phyloP scores from a whole-genome alignment of 2,113 vertebrate species.

The Eupsittula cactorum region DNA sequence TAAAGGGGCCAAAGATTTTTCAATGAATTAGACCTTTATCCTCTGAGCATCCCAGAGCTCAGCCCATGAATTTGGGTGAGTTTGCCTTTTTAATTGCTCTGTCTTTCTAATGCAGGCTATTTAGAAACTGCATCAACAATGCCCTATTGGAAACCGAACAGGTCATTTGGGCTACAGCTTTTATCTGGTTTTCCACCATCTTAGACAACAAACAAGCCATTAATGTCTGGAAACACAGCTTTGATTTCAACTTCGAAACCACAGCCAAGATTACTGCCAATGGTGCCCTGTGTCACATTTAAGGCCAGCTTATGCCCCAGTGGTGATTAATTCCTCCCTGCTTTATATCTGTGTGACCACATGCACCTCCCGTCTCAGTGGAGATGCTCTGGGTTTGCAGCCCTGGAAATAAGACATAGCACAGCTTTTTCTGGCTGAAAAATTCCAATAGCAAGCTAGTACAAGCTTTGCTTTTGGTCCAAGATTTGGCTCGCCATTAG shows the following conservation, averaged over 20 bases:
- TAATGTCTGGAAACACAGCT: conserved; percentile 36
- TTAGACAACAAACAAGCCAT: conserved; percentile 60
- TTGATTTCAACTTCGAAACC: neutral
- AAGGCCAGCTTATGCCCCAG: neutral
- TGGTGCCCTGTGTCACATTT: neutral
- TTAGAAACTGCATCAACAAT: conserved; percentile 29
- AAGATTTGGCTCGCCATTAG: neutral
- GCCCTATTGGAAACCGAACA: neutral
- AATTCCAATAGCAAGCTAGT: neutral
- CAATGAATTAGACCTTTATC: conserved; percentile 77
- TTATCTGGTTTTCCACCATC: conserved; percentile 32
- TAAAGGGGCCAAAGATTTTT: conserved; percentile 64
- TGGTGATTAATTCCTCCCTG: neutral
- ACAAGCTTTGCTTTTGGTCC: neutral
- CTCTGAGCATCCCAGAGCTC: conserved; percentile 24
- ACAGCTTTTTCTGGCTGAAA: neutral
- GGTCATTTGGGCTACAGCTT: neutral
- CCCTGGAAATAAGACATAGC: neutral
- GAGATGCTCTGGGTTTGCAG: neutral
- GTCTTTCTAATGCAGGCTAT: conserved; percentile 42
- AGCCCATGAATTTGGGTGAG: conserved; percentile 34
- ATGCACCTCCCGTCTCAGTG: neutral
- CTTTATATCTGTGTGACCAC: neutral
- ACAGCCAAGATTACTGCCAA: neutral
- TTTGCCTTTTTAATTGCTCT: conserved; percentile 37